Conservation (phyloP, 2,797 vertebrate species). For the Menidia menidia region DNA sequence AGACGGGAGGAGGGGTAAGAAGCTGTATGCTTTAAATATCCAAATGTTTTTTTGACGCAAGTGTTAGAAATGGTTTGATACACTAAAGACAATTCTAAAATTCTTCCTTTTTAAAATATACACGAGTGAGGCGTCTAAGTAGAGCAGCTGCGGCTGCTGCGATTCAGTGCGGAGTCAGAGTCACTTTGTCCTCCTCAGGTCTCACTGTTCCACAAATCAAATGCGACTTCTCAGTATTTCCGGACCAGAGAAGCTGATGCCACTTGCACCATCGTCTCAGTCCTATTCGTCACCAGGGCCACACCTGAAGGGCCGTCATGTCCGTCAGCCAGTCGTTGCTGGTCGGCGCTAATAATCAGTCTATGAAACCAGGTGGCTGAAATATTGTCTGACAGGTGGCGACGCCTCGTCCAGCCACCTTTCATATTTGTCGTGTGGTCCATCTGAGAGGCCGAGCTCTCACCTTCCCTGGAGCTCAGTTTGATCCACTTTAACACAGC, state of each 20-base stretch:
- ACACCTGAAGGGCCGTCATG: conserved; percentile 39
- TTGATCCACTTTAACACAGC: conserved; percentile 57
- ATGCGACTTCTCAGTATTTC: conserved; percentile 48
- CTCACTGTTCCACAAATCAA: conserved; percentile 69
- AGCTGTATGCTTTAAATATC: conserved; percentile 81
- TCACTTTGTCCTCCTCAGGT: conserved; percentile 60
- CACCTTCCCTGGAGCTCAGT: conserved; percentile 52
- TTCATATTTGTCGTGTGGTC: conserved; percentile 66
- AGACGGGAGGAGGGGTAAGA: conserved; percentile 46
- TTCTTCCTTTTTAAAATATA: conserved; percentile 80
- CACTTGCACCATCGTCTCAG: conserved; percentile 23
- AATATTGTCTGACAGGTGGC: conserved; percentile 25
- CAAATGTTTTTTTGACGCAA: conserved; percentile 81
- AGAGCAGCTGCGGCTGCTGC: conserved; percentile 58
- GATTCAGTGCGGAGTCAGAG: conserved; percentile 65
- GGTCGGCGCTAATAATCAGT: conserved; percentile 51
- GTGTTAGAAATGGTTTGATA: conserved; percentile 83
- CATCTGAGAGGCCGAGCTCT: conserved; percentile 38
- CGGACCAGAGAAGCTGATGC: conserved; percentile 43
- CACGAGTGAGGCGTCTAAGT: conserved; percentile 73
- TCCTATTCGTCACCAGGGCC: conserved; percentile 18
- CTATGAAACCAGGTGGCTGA: conserved; percentile 45
- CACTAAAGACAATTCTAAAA: conserved; percentile 81
- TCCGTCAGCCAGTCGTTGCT: conserved; percentile 53
- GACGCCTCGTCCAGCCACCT: conserved; percentile 43